These are phyloP conservation scores for Bugulina stolonifera DNA, from an alignment of 2,888 invertebrate species.

Conservation along the genomic window DNA sequence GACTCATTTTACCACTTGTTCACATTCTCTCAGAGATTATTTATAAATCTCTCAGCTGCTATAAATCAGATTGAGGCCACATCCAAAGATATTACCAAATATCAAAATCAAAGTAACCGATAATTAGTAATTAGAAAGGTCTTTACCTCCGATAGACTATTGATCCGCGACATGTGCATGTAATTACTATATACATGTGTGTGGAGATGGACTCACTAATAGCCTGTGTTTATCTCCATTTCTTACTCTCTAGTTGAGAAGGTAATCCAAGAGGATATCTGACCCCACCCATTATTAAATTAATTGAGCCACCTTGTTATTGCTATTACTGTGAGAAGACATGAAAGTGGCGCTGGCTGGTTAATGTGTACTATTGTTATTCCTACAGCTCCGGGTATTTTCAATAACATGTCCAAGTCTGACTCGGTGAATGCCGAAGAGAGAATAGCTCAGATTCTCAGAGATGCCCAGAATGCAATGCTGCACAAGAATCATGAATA, in stretches of 20 bases:
- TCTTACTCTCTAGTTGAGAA: no score
- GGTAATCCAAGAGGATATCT: no score
- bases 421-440: constrained; percentile 65
- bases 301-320: no score
- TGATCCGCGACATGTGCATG: neutral
- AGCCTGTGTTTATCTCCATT: no score
- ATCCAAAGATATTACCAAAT: constrained; percentile 16
- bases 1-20: no score
- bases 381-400: neutral
- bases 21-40: no score
- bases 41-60: neutral
- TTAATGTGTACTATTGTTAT: no score
- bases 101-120: constrained; percentile 11
- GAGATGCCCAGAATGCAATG: constrained; percentile 85
- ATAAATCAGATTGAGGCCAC: neutral
- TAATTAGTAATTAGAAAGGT: neutral
- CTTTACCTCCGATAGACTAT: constrained; percentile 8
- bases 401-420: constrained; percentile 6
- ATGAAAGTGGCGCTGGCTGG: no score
- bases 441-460: constrained; percentile 83
- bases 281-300: no score
- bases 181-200: no score
- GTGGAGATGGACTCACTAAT: no score
- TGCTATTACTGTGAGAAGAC: no score
- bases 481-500: constrained; percentile 28